phyloP scores from a whole-genome alignment of 2,113 vertebrate species.

The Megaleporinus macrocephalus region DNA sequence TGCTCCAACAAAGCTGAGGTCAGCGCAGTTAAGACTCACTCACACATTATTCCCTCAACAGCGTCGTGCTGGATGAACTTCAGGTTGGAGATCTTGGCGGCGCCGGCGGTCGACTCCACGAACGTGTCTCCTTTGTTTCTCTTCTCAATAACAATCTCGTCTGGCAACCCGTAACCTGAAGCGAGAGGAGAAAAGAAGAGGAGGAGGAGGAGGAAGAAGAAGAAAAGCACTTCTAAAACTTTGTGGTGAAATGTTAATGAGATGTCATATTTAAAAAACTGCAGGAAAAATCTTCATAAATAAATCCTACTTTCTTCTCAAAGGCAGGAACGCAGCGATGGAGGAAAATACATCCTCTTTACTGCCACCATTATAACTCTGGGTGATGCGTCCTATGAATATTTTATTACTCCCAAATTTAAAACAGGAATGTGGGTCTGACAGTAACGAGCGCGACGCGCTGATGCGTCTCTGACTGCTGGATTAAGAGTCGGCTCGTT shows the following conservation, averaged over 20 bases:
- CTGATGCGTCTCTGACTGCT: neutral
- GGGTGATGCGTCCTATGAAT: neutral
- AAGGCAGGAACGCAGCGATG: neutral
- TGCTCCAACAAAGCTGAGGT: no score
- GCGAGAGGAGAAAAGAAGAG: conserved; percentile 25
- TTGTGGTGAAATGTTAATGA: conserved; percentile 4
- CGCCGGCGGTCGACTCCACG: conserved; percentile 84
- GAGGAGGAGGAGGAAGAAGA: neutral
- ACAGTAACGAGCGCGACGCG: neutral
- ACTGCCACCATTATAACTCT: neutral
- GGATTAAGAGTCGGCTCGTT: neutral
- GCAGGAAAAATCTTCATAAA: conserved; percentile 5
- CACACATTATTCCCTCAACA: conserved; percentile 94
- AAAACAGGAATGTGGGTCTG: neutral
- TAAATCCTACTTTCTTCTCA: neutral
- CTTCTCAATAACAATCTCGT: conserved; percentile 95
- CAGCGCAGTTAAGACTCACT: conserved; percentile 79
- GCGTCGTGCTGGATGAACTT: conserved; percentile 93
- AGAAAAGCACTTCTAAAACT: neutral
- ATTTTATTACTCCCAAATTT: neutral
- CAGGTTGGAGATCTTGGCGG: conserved; percentile 85
- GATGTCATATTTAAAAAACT: neutral
- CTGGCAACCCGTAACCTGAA: conserved; percentile 89
- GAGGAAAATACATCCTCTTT: neutral
- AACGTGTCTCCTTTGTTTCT: conserved; percentile 87